These are phyloP conservation scores for Linepithema humile DNA, from an alignment of 1,140 invertebrate genomes.

Conservation along the genomic window DNA sequence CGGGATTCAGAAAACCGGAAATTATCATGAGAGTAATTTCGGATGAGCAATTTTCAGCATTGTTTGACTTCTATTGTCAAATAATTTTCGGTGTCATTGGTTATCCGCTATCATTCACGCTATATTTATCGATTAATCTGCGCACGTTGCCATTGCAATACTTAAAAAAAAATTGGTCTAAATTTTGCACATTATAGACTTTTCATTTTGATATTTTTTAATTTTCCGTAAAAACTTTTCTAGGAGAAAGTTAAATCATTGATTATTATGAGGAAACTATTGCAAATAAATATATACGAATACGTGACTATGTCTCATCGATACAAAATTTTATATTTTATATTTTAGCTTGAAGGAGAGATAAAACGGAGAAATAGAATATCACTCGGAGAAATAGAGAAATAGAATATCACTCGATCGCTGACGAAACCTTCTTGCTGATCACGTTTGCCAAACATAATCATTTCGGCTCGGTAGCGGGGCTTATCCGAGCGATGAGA, in stretches of 20 bases:
- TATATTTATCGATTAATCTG: neutral
- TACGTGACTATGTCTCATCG: neutral
- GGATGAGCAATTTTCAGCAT: neutral
- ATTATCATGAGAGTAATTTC: conserved; percentile 13
- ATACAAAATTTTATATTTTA: neutral
- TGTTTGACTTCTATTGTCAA: conserved; percentile 13
- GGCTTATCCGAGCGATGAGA: conserved; percentile 12
- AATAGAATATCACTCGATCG: conserved; percentile 11
- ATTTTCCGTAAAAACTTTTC: neutral
- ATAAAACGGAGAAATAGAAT: no score
- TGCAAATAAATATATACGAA: neutral
- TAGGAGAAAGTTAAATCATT: no score
- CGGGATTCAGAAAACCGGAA: neutral
- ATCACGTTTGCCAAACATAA: conserved; percentile 52
- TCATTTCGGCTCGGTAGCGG: conserved; percentile 32
- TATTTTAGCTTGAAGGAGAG: no score
- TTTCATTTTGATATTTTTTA: neutral
- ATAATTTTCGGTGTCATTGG: neutral
- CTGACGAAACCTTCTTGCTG: conserved; percentile 4
- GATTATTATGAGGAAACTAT: neutral
- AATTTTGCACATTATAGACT: neutral
- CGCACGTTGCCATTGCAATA: conserved; percentile 35
- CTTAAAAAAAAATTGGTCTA: conserved; percentile 10
- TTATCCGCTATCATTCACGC: neutral
- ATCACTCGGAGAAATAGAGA: no score